Evolutionary conservation across 92 coral and sea anemone species (phyloP).

Genomic region (Zoanthus sansibaricus): DNA sequence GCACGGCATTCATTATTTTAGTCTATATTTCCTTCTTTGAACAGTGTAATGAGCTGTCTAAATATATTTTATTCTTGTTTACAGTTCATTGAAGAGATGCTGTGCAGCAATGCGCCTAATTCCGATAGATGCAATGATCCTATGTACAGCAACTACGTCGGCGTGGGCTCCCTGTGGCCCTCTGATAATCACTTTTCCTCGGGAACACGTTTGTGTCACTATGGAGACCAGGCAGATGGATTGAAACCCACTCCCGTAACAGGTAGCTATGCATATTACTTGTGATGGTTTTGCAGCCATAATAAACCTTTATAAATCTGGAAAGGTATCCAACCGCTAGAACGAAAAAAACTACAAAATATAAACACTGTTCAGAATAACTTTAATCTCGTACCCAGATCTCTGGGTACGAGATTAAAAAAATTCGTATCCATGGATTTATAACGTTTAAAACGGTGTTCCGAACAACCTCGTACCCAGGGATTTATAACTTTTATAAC

Average conservation of each 20-base stretch:
- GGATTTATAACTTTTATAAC: too few relatives aligned
- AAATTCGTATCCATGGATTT: too few relatives aligned
- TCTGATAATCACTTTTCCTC: background rate
- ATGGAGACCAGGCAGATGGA: slow-evolving; percentile 6
- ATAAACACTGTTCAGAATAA: too few relatives aligned
- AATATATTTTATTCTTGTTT: background rate
- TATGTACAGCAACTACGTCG: background rate
- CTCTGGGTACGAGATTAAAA: too few relatives aligned
- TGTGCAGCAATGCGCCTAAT: background rate
- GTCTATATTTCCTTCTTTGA: background rate
- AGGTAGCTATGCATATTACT: background rate
- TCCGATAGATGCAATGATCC: background rate
- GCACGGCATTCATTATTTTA: background rate
- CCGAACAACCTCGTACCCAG: too few relatives aligned
- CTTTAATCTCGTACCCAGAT: too few relatives aligned
- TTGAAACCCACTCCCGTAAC: background rate
- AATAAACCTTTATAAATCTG: too few relatives aligned
- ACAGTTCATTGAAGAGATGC: slow-evolving; percentile 1
- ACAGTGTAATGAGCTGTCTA: background rate
- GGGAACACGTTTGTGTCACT: slow-evolving; percentile 19
- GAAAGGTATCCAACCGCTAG: too few relatives aligned
- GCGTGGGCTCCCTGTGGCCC: slow-evolving; percentile 16
- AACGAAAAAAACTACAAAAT: too few relatives aligned
- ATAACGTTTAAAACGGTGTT: too few relatives aligned
- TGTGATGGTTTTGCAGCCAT: too few relatives aligned